phyloP scores from a whole-genome alignment of 2,888 invertebrate genomes.

The Actias luna region DNA sequence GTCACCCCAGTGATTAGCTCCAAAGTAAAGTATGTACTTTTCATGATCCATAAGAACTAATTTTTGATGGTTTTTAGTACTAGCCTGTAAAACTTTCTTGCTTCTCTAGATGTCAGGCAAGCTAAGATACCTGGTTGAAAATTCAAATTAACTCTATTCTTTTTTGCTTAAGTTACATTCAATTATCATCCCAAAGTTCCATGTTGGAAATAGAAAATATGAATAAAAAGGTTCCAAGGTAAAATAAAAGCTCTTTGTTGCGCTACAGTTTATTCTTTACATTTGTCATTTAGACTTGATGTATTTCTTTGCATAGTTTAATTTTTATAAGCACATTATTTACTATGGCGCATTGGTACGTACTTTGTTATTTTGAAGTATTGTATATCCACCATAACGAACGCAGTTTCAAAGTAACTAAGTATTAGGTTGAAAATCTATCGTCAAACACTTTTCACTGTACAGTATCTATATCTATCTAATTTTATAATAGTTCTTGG shows the following conservation, averaged over 20 bases:
- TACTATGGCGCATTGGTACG: constrained; percentile 1
- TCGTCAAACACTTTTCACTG: neutral
- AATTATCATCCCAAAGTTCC: too few species aligned
- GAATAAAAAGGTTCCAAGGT: neutral
- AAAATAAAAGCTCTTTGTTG: neutral
- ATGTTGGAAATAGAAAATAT: too few species aligned
- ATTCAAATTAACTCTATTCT: too few species aligned
- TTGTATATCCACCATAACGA: neutral
- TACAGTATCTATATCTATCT: neutral
- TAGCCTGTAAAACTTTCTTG: too few species aligned
- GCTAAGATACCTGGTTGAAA: too few species aligned
- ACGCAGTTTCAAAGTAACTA: too few species aligned
- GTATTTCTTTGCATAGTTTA: neutral
- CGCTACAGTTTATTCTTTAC: neutral
- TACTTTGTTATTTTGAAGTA: neutral
- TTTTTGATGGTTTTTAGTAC: too few species aligned
- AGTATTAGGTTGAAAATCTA: neutral
- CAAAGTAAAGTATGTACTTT: too few species aligned
- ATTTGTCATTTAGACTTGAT: neutral
- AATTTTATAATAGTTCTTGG: neutral
- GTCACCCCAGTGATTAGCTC: too few species aligned
- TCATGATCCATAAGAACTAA: too few species aligned
- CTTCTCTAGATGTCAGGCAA: too few species aligned
- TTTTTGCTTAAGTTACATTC: too few species aligned
- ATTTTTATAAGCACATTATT: neutral